Conservation (phyloP, 2,797 vertebrate species). For the Sebastes iracundus region DNA sequence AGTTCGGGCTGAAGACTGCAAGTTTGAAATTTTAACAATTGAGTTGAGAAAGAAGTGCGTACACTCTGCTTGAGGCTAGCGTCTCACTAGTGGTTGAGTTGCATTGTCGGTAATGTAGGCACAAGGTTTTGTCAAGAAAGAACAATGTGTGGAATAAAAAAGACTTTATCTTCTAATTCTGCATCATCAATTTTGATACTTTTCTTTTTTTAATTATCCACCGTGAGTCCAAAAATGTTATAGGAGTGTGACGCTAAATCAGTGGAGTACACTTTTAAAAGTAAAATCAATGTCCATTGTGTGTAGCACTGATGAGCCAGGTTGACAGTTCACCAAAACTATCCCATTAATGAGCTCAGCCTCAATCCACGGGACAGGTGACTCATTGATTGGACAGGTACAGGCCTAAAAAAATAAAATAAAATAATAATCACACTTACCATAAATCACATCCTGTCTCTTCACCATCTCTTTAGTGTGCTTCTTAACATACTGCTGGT, state of each 20-base stretch:
- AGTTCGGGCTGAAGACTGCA: too few species aligned
- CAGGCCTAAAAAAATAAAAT: background rate
- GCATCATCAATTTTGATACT: too few species aligned
- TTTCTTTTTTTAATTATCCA: too few species aligned
- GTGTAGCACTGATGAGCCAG: background rate
- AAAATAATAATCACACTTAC: conserved; percentile 74
- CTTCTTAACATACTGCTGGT: conserved; percentile 85
- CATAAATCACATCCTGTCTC: conserved; percentile 96
- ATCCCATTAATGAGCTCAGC: background rate
- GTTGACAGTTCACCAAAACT: background rate
- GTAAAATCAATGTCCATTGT: background rate
- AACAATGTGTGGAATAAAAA: background rate
- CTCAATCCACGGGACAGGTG: background rate
- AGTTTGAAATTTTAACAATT: too few species aligned
- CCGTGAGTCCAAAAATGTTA: background rate
- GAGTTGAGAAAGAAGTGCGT: too few species aligned
- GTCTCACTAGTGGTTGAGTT: background rate
- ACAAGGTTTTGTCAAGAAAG: background rate
- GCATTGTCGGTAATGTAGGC: background rate
- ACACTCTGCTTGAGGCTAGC: too few species aligned
- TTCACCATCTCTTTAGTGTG: conserved; percentile 88
- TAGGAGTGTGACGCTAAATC: background rate
- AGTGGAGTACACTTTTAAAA: background rate
- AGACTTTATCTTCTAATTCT: background rate
- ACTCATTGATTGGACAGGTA: background rate